Evolutionary conservation across 2,113 vertebrate genomes (phyloP), one percentile per base, ranked within the genome.

Genomic region (Cheirogaleus medius): DNA sequence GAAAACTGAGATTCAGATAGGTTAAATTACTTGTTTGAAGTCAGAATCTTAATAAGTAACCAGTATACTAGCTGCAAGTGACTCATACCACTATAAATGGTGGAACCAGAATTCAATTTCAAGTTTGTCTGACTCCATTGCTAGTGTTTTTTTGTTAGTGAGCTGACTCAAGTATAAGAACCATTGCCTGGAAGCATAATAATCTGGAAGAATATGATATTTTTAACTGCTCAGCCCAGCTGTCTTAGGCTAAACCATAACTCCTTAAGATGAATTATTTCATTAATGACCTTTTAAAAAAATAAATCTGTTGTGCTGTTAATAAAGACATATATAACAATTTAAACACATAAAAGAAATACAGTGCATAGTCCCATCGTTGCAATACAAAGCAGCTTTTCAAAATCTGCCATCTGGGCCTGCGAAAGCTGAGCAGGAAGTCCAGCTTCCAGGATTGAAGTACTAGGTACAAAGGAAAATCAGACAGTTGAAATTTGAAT

Each of bases 311-410:
- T 86, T 96, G 3, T 77, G 21, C 47, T 86, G 66, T 69, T 83
- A 56, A 87, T 83, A 58, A 68, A 89, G 42, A 83, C 80, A 86
- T 78, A 20, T 27, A 2, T 42, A 69, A 74, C 10, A 32, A 52
- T 63, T 85, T 32, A 92, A 95, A 87, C 17, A 42, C 11, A 32
- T 32, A 86, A 87, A 83, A 78, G n/a, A 93, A 58, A 91, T 47
- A 21, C 21, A 37, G 3, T 42, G 14, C 39, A 54, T 6, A 93
- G 44, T 21, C 8, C 27, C 47, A 39, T 13, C 84, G 44, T 94
- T 68, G 6, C 8, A 76, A 52, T 15, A 90, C 69, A 97, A 96
- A 93, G 93, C 32, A 86, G 42, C 71, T 90, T 97, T 95, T 94
- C 42, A 90, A 94, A 95, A 64, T 13, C 82, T 47, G 56, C 91